Evolutionary conservation across 2,113 vertebrate species (phyloP).

Genomic region (Chamaetylas fuelleborni): DNA sequence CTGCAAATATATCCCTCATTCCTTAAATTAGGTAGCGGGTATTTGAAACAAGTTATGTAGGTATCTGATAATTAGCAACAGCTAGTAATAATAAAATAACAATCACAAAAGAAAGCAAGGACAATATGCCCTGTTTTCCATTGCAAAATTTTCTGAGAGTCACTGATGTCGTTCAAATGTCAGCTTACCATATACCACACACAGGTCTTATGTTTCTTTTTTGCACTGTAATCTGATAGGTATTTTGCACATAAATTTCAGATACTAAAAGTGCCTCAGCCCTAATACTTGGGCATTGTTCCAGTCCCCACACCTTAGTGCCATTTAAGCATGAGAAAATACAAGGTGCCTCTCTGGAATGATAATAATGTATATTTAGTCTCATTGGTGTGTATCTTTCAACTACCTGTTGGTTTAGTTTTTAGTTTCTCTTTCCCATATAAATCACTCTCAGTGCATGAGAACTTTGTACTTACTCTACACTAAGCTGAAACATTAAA

Average conservation of each 20-base stretch:
- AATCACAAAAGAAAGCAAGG: not conserved
- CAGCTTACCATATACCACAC: not conserved
- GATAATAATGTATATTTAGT: not conserved
- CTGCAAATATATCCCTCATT: not conserved
- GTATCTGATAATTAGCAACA: not conserved
- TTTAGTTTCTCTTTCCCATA: not conserved
- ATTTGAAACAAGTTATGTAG: not conserved
- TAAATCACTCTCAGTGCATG: not conserved
- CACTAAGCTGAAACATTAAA: not conserved
- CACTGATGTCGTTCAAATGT: not conserved
- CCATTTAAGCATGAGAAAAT: not conserved
- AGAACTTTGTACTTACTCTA: not conserved
- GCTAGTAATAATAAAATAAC: not conserved
- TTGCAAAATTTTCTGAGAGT: not conserved
- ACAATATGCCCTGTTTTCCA: not conserved
- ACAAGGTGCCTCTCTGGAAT: not conserved
- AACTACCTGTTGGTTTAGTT: not conserved
- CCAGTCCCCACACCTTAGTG: not conserved
- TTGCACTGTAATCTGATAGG: not conserved
- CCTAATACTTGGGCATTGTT: not conserved
- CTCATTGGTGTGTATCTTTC: not conserved
- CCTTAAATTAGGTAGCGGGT: conserved; percentile 1
- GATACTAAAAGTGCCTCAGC: not conserved
- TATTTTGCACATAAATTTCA: not conserved
- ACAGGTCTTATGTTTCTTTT: not conserved